Conservation (phyloP, 2,113 vertebrate genomes). For the Opisthocomus hoazin region DNA sequence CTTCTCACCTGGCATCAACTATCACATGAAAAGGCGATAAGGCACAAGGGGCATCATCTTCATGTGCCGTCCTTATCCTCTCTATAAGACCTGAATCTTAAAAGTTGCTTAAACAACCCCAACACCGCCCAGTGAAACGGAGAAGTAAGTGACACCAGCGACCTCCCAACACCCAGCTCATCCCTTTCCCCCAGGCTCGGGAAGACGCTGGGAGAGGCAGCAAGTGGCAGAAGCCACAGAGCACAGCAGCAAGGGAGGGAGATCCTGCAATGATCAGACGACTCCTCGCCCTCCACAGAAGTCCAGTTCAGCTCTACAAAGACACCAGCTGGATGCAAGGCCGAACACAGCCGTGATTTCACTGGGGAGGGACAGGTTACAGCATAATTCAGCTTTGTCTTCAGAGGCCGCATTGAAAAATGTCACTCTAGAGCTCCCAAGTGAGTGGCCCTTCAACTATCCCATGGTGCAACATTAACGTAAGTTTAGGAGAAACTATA, state of each 20-base stretch:
- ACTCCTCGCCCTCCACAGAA: neutral
- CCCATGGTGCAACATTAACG: fast-evolving
- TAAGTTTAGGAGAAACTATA: neutral
- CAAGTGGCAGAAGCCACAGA: neutral
- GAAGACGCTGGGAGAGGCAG: neutral
- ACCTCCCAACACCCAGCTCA: neutral
- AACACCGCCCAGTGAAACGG: neutral
- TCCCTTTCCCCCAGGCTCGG: neutral
- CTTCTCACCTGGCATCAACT: neutral
- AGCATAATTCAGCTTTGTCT: neutral
- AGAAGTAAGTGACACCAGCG: neutral
- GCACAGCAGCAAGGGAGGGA: neutral
- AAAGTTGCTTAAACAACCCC: neutral
- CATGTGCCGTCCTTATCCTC: neutral
- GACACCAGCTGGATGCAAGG: neutral
- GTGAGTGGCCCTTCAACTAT: neutral
- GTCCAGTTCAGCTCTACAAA: neutral
- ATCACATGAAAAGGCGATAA: neutral
- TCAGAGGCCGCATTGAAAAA: neutral
- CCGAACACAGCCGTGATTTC: neutral
- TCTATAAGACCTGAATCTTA: neutral
- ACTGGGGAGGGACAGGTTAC: neutral
- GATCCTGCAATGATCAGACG: neutral
- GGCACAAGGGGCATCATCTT: neutral
- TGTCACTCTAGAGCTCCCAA: neutral